phyloP scores from a whole-genome alignment of 2,797 vertebrate genomes.

The Bovichtus diacanthus region DNA sequence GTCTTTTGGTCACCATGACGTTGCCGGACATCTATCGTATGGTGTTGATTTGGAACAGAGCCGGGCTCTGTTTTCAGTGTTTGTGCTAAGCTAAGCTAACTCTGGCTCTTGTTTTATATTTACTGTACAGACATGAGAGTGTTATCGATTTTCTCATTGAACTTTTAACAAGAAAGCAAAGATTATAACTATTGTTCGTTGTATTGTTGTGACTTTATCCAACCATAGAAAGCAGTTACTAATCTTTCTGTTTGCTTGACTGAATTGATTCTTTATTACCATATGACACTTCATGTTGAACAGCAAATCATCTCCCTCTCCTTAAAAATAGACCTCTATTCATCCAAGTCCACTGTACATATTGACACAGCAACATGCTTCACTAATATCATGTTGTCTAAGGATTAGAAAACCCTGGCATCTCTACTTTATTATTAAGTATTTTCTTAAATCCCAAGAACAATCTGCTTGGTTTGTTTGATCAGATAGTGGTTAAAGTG shows the following conservation, averaged over 20 bases:
- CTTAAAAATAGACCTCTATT: slow-evolving; percentile 12
- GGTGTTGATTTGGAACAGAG: not conserved
- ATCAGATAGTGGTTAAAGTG: slow-evolving; percentile 40
- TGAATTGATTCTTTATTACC: not conserved
- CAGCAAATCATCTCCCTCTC: slow-evolving; percentile 27
- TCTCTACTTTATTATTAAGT: slow-evolving; percentile 44
- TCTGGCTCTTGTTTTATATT: not conserved
- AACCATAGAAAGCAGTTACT: not conserved
- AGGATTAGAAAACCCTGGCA: slow-evolving; percentile 50
- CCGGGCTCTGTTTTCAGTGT: not conserved
- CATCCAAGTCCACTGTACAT: slow-evolving; percentile 25
- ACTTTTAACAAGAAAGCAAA: too few species aligned
- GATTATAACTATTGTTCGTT: not conserved
- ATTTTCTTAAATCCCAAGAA: slow-evolving; percentile 38
- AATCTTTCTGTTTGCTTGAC: not conserved
- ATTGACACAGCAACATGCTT: slow-evolving; percentile 34
- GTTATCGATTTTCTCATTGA: not conserved
- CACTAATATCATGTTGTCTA: slow-evolving; percentile 42
- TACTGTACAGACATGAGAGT: not conserved
- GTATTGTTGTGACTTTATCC: not conserved
- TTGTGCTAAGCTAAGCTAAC: slow-evolving; percentile 1
- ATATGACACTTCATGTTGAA: slow-evolving; percentile 6
- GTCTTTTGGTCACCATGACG: not conserved
- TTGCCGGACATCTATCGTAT: not conserved
- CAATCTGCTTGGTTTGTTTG: slow-evolving; percentile 49